Base-by-base conservation (phyloP, 2,113 vertebrate genomes). In the Romanogobio albipinnatus region DNA sequence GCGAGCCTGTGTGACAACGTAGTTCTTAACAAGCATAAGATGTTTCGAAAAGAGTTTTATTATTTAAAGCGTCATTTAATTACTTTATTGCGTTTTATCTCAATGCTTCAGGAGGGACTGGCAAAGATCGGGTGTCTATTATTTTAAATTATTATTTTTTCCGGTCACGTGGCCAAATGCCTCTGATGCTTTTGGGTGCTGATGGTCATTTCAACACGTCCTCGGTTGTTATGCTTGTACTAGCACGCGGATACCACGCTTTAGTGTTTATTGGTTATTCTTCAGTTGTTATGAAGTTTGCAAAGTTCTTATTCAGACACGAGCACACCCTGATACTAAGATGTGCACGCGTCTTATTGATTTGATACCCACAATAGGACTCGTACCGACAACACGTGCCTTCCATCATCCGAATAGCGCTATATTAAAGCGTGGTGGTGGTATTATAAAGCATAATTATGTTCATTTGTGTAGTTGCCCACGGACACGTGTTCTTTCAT, bases 141-240 rank as follows among this genome's bases (percentile, higher is more conserved):
- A 47, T 82, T 87, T 85, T 74, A 87, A 85, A 87, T 74, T 11
- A 64, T 75, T 82, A 73, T 73, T 82, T 78, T 80, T 87, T 87
- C 86, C 86, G 86, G 86, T 87, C 84, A 85, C 84, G 86, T 87
- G 86, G 81, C 83, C 77, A 59, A 43, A 36, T 75, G 36, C 24
- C 39, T 80, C 66, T 51, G 77, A 81, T 81, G 79, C 78, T 51
- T 71, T 74, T 17, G 66, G 77, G 68, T 36, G 61, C 45, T 9
- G 62, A 36, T 81, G 79, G 62, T 81, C 79, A 53, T 53, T 53
- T 68, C 43, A 68, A 68, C 62, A 68, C 62, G 61, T 68, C 29
- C 39, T 80, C 39, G 19, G 59, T 64, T 64, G 14, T 64, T 29
- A 11, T 10, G 19, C 3, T 2, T 49, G 36, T 0, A 8, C 26